Percentiles rank a stretch among this genome's conserved stretches.
These are phyloP conservation scores for Gorsachius goisagi DNA, from an alignment of 2,113 vertebrate genomes.

Conservation along the genomic window DNA sequence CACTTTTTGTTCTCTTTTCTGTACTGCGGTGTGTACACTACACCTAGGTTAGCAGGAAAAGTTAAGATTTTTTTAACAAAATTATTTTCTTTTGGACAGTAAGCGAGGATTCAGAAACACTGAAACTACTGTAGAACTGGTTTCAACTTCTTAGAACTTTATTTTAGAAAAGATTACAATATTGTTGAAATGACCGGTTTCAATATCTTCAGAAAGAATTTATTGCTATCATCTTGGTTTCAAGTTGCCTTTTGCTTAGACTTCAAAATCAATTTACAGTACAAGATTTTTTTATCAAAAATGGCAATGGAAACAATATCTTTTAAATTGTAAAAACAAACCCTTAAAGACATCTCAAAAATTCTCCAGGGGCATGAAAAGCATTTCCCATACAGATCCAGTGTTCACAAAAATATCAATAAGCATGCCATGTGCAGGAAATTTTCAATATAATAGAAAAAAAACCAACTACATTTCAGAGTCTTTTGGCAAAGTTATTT, in stretches of 20 bases:
- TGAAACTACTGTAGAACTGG: not conserved
- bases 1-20: not conserved
- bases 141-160: not conserved
- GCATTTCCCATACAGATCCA: not conserved
- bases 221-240: not conserved
- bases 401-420: conserved; percentile 3
- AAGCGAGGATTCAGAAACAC: not conserved
- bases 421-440: not conserved
- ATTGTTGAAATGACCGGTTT: not conserved
- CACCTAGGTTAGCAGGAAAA: not conserved
- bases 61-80: not conserved
- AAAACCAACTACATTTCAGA: not conserved
- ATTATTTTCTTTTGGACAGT: not conserved
- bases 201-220: not conserved
- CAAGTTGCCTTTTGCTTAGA: not conserved
- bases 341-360: not conserved
- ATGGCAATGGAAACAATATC: not conserved
- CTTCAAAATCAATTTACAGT: not conserved
- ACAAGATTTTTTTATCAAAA: not conserved
- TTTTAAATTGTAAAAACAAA: conserved; percentile 4
- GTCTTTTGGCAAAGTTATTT: conserved; percentile 19
- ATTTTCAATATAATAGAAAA: not conserved
- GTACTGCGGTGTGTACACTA: not conserved
- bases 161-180: not conserved
- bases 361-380: not conserved